phyloP scores from a whole-genome alignment of 2,113 vertebrate species.

The Notiomystis cincta region DNA sequence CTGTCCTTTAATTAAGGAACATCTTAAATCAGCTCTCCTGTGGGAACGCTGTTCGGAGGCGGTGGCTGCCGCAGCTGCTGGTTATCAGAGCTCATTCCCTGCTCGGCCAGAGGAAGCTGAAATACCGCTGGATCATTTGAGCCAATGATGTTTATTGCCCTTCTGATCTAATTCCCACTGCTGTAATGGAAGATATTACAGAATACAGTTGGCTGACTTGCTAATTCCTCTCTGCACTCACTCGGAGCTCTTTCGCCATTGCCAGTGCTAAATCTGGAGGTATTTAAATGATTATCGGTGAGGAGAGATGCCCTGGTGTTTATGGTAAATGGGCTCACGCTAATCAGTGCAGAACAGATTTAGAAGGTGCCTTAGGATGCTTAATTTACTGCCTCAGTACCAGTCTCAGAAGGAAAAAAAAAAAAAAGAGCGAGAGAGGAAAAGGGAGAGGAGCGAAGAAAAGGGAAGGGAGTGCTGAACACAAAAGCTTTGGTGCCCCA shows the following conservation, averaged over 20 bases:
- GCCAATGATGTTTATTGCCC: slow-evolving; percentile 59
- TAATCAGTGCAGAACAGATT: slow-evolving; percentile 72
- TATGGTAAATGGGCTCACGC: slow-evolving; percentile 44
- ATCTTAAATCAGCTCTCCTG: neutral
- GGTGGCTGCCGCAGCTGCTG: slow-evolving; percentile 27
- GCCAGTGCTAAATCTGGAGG: slow-evolving; percentile 53
- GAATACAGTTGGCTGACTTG: slow-evolving; percentile 39
- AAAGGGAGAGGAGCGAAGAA: neutral
- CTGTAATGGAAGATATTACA: slow-evolving; percentile 50
- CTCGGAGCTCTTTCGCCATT: slow-evolving; percentile 8
- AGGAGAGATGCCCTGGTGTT: slow-evolving; percentile 51
- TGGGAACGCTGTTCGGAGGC: neutral
- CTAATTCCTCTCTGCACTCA: slow-evolving; percentile 48
- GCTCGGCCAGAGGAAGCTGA: slow-evolving; percentile 35
- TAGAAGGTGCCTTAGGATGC: slow-evolving; percentile 63
- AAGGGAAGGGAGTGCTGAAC: neutral
- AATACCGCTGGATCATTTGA: slow-evolving; percentile 38
- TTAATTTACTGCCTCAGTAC: slow-evolving; percentile 62
- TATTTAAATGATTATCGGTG: slow-evolving; percentile 54
- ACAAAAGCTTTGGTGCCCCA: neutral
- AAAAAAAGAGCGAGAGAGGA: accelerated
- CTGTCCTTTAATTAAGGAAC: slow-evolving; percentile 52
- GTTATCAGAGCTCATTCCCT: slow-evolving; percentile 27
- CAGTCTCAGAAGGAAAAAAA: neutral
- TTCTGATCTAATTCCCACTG: slow-evolving; percentile 54